Evolutionary conservation across 2,113 vertebrate species (phyloP).

Genomic region (Bubalus kerabau): DNA sequence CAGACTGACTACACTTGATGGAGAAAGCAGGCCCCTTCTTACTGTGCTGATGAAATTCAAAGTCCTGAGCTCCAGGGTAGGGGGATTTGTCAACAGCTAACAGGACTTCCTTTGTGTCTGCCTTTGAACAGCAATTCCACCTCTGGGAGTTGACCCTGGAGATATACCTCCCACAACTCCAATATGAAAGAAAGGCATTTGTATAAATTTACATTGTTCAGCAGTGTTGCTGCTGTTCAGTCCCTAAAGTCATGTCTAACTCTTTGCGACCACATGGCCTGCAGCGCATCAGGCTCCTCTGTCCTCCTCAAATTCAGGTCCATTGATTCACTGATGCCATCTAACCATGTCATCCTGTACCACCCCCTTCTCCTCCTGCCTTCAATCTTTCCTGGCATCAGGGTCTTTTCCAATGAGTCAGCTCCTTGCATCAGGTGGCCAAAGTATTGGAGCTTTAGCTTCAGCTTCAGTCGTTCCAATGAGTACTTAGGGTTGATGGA

Average conservation of each 20-base stretch:
- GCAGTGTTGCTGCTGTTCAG: not conserved
- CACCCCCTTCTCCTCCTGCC: not conserved
- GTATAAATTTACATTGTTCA: not conserved
- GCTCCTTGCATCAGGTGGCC: not conserved
- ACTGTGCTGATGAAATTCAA: not conserved
- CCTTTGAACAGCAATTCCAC: not conserved
- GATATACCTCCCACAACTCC: not conserved
- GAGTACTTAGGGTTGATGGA: not conserved
- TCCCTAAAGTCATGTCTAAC: not conserved
- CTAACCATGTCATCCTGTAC: not conserved
- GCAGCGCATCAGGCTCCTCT: not conserved
- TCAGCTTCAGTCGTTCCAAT: not conserved
- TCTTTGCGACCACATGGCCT: not conserved
- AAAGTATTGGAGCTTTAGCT: not conserved
- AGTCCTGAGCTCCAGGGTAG: not conserved
- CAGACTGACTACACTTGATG: not conserved
- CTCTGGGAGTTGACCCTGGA: not conserved
- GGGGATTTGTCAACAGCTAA: not conserved
- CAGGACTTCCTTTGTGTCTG: not conserved
- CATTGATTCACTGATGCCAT: not conserved
- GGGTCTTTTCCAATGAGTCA: not conserved
- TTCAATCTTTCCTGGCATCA: not conserved
- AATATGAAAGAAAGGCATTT: not conserved
- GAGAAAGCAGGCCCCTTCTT: not conserved
- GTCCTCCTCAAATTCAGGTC: not conserved